A percentile compares a stretch with the other conserved stretches of the same genome.
Conservation (phyloP, 2,113 vertebrate species). For the Gavialis gangeticus region DNA sequence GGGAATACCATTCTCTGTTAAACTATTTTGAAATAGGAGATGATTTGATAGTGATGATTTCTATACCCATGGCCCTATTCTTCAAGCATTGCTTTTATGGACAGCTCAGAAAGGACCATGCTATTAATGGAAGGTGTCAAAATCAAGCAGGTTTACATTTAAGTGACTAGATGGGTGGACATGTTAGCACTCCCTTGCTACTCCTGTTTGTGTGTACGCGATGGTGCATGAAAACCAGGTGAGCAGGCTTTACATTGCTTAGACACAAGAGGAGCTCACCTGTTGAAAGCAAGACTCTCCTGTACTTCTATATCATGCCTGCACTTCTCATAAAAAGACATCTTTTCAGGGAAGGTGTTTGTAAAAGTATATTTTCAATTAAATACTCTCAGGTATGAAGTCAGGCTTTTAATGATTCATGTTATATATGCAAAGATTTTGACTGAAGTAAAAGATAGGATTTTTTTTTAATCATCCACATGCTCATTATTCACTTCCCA, state of each 20-base stretch:
- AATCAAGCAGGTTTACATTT: rapidly evolving
- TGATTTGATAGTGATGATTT: neutral
- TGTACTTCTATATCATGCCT: neutral
- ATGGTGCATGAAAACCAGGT: neutral
- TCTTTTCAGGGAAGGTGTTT: neutral
- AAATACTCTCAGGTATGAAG: slow-evolving; percentile 38
- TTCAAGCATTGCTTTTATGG: rapidly evolving
- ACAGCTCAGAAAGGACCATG: rapidly evolving
- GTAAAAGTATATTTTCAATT: slow-evolving; percentile 32
- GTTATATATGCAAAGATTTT: slow-evolving; percentile 61
- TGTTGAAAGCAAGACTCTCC: neutral
- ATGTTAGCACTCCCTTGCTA: rapidly evolving
- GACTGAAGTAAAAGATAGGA: slow-evolving; percentile 51
- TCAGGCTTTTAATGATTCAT: slow-evolving; percentile 55
- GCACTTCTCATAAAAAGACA: neutral
- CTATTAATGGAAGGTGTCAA: rapidly evolving
- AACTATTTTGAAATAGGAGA: neutral
- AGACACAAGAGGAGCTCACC: neutral
- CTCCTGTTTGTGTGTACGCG: rapidly evolving
- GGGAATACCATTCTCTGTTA: neutral
- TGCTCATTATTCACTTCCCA: slow-evolving; percentile 74
- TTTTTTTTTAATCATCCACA: slow-evolving; percentile 64
- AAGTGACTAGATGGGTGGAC: rapidly evolving
- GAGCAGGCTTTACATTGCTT: rapidly evolving
- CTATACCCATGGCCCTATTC: neutral